Conservation (phyloP, 2,888 invertebrate species). For the Orchesellides sinensis region DNA sequence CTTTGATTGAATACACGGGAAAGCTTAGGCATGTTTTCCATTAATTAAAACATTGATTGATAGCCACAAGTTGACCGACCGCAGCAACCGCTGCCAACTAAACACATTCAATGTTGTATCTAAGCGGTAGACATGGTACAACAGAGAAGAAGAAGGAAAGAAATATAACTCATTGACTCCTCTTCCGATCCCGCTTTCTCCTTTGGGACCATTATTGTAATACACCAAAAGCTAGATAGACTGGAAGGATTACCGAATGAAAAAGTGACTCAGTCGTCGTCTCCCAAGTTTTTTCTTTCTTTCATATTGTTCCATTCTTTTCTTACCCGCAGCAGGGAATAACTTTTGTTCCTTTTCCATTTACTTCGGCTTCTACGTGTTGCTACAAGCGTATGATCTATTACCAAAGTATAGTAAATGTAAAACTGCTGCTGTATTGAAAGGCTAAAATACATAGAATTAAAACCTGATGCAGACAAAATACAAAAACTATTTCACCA, state of each 20-base stretch:
- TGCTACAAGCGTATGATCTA: no score
- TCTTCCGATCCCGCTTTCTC: constrained; percentile 24
- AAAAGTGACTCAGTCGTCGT: constrained; percentile 21
- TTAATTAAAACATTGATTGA: constrained; percentile 67
- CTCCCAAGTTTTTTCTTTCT: not conserved
- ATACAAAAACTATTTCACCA: no score
- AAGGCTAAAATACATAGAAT: no score
- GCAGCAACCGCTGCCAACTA: not conserved
- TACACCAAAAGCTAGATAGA: constrained; percentile 27
- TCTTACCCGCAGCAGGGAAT: constrained; percentile 8
- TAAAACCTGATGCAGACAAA: no score
- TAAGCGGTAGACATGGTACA: not conserved
- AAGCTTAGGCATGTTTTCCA: constrained; percentile 20
- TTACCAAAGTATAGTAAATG: no score
- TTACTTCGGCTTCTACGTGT: no score
- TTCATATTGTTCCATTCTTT: not conserved
- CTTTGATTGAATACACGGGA: constrained; percentile 24
- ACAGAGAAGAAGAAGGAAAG: not conserved
- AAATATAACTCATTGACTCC: constrained; percentile 4
- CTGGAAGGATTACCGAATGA: constrained; percentile 44
- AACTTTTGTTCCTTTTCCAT: not conserved
- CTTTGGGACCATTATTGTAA: constrained; percentile 46
- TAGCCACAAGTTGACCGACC: constrained; percentile 37
- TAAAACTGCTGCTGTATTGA: no score
- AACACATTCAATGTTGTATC: not conserved